Evolutionary conservation across 2,888 invertebrate species (phyloP).

Genomic region (Prosopocoilus inquinatus): DNA sequence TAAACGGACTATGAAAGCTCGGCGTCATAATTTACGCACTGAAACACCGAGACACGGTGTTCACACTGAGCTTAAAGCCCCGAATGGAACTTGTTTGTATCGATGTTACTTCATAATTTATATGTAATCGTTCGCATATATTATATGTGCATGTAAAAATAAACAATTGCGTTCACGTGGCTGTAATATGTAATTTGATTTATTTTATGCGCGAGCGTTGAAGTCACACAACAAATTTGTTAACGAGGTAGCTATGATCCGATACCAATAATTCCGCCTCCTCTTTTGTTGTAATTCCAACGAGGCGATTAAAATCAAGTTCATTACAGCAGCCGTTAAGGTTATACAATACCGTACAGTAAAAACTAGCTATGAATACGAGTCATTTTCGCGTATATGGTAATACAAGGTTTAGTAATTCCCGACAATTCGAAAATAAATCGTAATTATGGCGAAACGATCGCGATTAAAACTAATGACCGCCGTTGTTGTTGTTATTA

Average conservation of each 20-base stretch:
- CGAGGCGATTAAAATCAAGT: conserved; percentile 2
- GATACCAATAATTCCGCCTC: too few species aligned
- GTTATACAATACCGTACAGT: background rate
- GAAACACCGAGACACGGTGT: background rate
- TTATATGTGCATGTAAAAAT: too few species aligned
- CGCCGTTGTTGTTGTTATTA: background rate
- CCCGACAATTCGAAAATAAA: background rate
- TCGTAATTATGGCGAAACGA: background rate
- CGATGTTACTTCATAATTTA: conserved; percentile 16
- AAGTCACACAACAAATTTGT: background rate
- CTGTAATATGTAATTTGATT: too few species aligned
- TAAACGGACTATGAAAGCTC: background rate
- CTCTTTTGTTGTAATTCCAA: background rate
- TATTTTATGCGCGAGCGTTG: background rate
- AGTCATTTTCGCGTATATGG: background rate
- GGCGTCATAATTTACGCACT: background rate
- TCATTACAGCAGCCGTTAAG: background rate
- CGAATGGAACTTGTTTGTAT: conserved; percentile 2
- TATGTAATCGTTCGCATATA: conserved; percentile 9
- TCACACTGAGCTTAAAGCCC: background rate
- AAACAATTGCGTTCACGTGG: too few species aligned
- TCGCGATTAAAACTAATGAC: background rate
- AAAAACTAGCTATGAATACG: background rate
- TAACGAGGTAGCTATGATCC: background rate
- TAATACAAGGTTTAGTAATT: background rate